Percentiles rank a stretch among this genome's conserved stretches.
phyloP scores from a whole-genome alignment of 2,888 invertebrate species.

The Steromphala cineraria region DNA sequence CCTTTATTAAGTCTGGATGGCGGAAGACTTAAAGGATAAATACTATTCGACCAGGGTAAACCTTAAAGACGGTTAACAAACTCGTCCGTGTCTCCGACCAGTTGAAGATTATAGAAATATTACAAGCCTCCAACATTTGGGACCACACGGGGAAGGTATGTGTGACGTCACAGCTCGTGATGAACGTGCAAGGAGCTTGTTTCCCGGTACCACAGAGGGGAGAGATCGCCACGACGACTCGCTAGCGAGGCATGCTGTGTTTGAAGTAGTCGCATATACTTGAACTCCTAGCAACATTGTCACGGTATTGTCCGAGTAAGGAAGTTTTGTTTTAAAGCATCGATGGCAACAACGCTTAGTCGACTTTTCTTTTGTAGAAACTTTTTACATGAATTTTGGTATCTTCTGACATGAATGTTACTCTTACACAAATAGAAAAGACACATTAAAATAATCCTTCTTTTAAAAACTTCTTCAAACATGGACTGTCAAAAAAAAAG shows the following conservation, averaged over 20 bases:
- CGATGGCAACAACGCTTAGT: no score
- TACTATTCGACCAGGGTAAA: neutral
- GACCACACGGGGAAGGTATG: slow-evolving; percentile 11
- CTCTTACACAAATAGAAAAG: no score
- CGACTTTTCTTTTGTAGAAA: no score
- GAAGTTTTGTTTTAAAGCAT: neutral
- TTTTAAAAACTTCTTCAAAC: no score
- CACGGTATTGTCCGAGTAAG: neutral
- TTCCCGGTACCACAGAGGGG: neutral
- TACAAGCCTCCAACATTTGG: neutral
- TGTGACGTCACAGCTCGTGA: slow-evolving; percentile 4
- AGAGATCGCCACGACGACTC: neutral
- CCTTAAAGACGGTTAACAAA: slow-evolving; percentile 15
- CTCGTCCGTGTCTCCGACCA: neutral
- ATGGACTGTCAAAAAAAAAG: no score
- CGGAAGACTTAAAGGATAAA: slow-evolving; percentile 13
- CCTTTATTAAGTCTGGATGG: slow-evolving; percentile 9
- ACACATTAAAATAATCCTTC: no score
- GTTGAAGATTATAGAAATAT: slow-evolving; percentile 13
- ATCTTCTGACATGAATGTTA: no score
- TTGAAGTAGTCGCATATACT: neutral
- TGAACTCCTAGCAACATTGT: neutral
- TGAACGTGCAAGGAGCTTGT: slow-evolving; percentile 6
- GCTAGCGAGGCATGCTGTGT: neutral
- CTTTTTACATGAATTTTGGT: no score